These are phyloP conservation scores for Chelon labrosus DNA, from an alignment of 2,797 vertebrate species.

Conservation along the genomic window DNA sequence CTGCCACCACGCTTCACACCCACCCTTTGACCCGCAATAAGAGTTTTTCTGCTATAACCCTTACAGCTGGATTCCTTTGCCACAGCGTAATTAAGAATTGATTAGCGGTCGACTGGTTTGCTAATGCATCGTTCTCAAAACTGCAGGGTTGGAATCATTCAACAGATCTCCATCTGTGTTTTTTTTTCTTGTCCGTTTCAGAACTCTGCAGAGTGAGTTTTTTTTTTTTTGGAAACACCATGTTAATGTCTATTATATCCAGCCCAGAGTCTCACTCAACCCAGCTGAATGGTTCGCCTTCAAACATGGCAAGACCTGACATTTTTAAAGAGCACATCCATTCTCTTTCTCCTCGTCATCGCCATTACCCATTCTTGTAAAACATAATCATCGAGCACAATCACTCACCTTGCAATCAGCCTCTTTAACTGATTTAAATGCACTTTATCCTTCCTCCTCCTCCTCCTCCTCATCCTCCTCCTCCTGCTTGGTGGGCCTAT, in stretches of 20 bases:
- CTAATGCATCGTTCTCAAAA: slow-evolving; percentile 26
- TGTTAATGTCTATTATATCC: background rate
- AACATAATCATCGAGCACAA: slow-evolving; percentile 52
- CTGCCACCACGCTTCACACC: slow-evolving; percentile 22
- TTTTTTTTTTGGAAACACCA: background rate
- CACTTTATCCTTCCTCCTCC: background rate
- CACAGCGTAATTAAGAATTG: slow-evolving; percentile 68
- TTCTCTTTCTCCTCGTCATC: slow-evolving; percentile 6
- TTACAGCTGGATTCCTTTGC: slow-evolving; percentile 51
- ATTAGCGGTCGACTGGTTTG: slow-evolving; percentile 45
- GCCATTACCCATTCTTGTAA: slow-evolving; percentile 29
- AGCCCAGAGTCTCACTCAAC: slow-evolving; percentile 4
- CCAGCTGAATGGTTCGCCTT: slow-evolving; percentile 1
- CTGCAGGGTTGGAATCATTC: background rate
- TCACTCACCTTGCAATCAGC: slow-evolving; percentile 47
- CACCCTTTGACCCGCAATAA: slow-evolving; percentile 62
- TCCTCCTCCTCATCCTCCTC: background rate
- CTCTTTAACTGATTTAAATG: slow-evolving; percentile 23
- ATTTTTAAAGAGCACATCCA: slow-evolving; percentile 26
- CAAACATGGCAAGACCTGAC: slow-evolving; percentile 2
- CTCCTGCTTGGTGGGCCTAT: background rate
- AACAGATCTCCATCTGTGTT: slow-evolving; percentile 3
- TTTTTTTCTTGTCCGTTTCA: background rate
- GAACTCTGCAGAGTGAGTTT: background rate
- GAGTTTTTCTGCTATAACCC: slow-evolving; percentile 62